These are phyloP conservation scores for Poliocrania exsul DNA, from an alignment of 2,797 vertebrate species.

Conservation along the genomic window DNA sequence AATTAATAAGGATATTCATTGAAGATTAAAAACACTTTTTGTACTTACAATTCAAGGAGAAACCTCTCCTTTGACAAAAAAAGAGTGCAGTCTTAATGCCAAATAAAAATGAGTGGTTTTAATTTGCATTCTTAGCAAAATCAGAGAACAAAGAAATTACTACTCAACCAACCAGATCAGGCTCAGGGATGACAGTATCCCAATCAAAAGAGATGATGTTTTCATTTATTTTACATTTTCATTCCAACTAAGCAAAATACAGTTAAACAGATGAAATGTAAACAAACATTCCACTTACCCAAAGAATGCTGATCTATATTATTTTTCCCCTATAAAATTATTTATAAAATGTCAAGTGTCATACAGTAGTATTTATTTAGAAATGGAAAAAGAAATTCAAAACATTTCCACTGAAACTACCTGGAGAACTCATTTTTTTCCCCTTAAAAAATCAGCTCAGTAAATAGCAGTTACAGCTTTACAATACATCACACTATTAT, in stretches of 20 bases:
- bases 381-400: neutral
- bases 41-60: conserved; percentile 82
- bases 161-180: conserved; percentile 78
- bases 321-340: conserved; percentile 3
- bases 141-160: conserved; percentile 84
- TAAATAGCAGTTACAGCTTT: conserved; percentile 37
- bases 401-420: conserved; percentile 24
- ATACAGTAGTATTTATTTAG: neutral
- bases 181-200: conserved; percentile 73
- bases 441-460: neutral
- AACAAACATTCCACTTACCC: conserved; percentile 56
- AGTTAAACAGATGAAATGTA: conserved; percentile 67
- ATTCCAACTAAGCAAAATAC: conserved; percentile 67
- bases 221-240: conserved; percentile 73
- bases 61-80: conserved; percentile 80
- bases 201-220: conserved; percentile 79
- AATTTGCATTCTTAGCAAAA: conserved; percentile 82
- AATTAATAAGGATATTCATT: conserved; percentile 94
- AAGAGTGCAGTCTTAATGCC: conserved; percentile 78
- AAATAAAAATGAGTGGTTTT: conserved; percentile 82
- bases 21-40: conserved; percentile 84
- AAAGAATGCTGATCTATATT: neutral
- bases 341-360: neutral
- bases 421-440: neutral
- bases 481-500: neutral